phyloP scores from a whole-genome alignment of 2,888 invertebrate species.

The Serrognathus titanus region DNA sequence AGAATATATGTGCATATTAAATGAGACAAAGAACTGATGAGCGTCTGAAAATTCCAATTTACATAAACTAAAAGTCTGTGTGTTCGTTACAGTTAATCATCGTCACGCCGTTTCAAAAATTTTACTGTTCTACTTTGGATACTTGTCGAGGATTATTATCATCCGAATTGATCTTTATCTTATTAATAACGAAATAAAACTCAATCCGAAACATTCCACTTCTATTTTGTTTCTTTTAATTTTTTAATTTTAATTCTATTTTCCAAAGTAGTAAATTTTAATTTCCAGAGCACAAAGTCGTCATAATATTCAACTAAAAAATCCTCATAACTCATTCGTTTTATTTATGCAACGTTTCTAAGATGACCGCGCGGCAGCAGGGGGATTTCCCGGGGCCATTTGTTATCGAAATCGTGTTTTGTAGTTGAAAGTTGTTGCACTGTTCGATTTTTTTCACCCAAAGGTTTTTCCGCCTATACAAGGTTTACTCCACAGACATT shows the following conservation, averaged over 20 bases:
- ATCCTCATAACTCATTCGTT: too few species aligned
- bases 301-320: too few species aligned
- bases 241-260: too few species aligned
- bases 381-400: neutral
- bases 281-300: too few species aligned
- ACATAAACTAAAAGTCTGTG: constrained; percentile 13
- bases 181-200: too few species aligned
- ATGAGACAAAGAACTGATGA: constrained; percentile 18
- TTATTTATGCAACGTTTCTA: neutral
- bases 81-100: neutral
- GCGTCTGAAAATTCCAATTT: constrained; percentile 19
- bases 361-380: neutral
- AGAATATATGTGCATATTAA: constrained; percentile 20
- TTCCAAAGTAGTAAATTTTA: too few species aligned
- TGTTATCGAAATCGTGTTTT: constrained; percentile 10
- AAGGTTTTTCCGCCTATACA: constrained; percentile 29
- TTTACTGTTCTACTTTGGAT: too few species aligned
- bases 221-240: too few species aligned
- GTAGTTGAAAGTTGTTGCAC: constrained; percentile 5
- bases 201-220: too few species aligned
- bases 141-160: too few species aligned
- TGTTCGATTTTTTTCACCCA: neutral
- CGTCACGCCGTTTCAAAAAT: too few species aligned
- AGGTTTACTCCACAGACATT: constrained; percentile 39
- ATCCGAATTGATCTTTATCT: too few species aligned